Base-by-base conservation (phyloP, 2,113 vertebrate genomes). In the Thunnus maccoyii region DNA sequence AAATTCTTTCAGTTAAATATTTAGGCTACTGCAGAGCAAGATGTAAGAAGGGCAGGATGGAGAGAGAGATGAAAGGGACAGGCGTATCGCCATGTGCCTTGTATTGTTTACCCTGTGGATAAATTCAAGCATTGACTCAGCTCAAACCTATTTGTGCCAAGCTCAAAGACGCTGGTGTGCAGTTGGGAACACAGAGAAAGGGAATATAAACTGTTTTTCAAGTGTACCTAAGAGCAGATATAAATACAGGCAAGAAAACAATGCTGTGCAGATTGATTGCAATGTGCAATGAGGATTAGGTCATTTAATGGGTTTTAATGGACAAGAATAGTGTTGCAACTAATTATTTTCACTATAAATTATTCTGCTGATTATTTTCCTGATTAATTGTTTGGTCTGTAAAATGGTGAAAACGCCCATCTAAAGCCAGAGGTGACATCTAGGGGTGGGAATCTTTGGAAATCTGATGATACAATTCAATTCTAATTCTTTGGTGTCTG, bases 81-180 rank as follows among this genome's bases (percentile, higher is more conserved):
- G 71, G 68, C 55, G 1, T 79, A 80, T 82, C 79, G 16, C 76
- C 72, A 74, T 76, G 76, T 70, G 60, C 52, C 54, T 32, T 30
- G 25, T 78, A 64, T 78, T 88, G 86, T 85, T 86, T 86, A 80
- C 76, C 69, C 65, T 46, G 68, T 78, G 80, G 84, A 86, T 85
- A 82, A 76, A 77, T 86, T 72, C 84, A 70, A 72, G 75, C 61
- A 57, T 65, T 85, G 79, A 78, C 75, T 83, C 75, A 50, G 41
- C 76, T 80, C 71, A 74, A 71, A 73, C 46, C 10, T 58, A 36
- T 76, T 62, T 64, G 78, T 80, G 73, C 66, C 62, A 62, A 83
- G 51, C 62, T 80, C 55, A 48, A 57, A 65, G 17, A 67, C 57
- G 41, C 50, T 54, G 30, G 32, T 58, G 41, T 30, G 20, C 50